These are phyloP conservation scores for Lophius americanus DNA, from an alignment of 2,797 vertebrate species.

Conservation along the genomic window DNA sequence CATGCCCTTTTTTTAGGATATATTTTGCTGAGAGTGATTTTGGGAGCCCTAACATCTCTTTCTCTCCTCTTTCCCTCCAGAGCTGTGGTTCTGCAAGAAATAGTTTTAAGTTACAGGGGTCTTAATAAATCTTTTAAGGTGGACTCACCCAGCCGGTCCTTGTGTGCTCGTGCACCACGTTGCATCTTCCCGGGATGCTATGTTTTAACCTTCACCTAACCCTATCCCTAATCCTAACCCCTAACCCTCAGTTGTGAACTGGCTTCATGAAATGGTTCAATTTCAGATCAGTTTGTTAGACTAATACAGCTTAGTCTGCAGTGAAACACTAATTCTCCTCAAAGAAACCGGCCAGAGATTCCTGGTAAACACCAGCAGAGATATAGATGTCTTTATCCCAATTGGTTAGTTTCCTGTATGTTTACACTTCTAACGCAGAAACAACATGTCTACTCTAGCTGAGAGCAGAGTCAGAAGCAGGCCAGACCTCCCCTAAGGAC, in stretches of 20 bases:
- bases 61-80: no score
- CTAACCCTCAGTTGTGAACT: not conserved
- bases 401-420: conserved; percentile 47
- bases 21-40: no score
- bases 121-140: no score
- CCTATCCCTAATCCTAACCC: no score
- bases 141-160: no score
- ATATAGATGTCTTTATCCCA: conserved; percentile 42
- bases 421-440: conserved; percentile 37
- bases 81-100: no score
- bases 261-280: not conserved
- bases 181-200: no score
- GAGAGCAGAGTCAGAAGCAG: conserved; percentile 64
- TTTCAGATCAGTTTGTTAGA: not conserved
- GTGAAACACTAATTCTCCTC: not conserved
- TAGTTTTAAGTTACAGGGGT: no score
- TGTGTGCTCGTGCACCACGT: no score
- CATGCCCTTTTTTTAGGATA: no score
- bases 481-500: conserved; percentile 67
- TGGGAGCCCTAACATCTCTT: no score
- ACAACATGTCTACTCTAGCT: conserved; percentile 42
- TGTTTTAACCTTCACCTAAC: no score
- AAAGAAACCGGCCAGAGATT: conserved; percentile 7
- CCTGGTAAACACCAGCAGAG: conserved; percentile 22
- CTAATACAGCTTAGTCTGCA: not conserved